phyloP scores from a whole-genome alignment of 1,140 invertebrate species.

The Heliconius hermathena region DNA sequence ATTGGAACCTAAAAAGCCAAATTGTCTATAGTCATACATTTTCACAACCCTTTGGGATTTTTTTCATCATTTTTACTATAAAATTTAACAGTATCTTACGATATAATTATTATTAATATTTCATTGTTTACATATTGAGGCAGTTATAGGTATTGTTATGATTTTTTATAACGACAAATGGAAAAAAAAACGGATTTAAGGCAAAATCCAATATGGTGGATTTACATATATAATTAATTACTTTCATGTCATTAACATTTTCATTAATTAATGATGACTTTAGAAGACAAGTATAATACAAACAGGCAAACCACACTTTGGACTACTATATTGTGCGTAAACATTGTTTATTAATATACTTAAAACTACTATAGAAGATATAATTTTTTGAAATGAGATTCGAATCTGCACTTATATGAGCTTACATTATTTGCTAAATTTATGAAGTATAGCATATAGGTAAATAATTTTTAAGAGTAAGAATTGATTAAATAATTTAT shows the following conservation, averaged over 20 bases:
- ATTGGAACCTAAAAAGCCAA: conserved; percentile 31
- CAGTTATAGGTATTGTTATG: conserved; percentile 1
- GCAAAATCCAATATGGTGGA: neutral
- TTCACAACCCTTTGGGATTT: conserved; percentile 19
- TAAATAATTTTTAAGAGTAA: neutral
- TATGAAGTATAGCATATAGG: neutral
- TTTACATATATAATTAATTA: neutral
- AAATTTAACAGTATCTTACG: neutral
- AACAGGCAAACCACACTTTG: neutral
- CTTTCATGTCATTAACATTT: neutral
- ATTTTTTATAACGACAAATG: neutral
- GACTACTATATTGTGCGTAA: neutral
- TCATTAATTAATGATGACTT: neutral
- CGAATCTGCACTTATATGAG: neutral
- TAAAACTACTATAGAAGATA: neutral
- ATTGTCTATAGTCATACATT: conserved; percentile 22
- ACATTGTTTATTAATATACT: neutral
- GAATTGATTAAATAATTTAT: too few species aligned
- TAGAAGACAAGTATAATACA: neutral
- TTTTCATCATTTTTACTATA: neutral
- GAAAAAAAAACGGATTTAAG: neutral
- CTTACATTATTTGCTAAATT: neutral
- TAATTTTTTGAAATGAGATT: neutral
- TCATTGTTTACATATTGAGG: conserved; percentile 11
- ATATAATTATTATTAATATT: conserved; percentile 5